Conservation (phyloP, 92 coral and sea anemone genomes). For the Metridium senile region DNA sequence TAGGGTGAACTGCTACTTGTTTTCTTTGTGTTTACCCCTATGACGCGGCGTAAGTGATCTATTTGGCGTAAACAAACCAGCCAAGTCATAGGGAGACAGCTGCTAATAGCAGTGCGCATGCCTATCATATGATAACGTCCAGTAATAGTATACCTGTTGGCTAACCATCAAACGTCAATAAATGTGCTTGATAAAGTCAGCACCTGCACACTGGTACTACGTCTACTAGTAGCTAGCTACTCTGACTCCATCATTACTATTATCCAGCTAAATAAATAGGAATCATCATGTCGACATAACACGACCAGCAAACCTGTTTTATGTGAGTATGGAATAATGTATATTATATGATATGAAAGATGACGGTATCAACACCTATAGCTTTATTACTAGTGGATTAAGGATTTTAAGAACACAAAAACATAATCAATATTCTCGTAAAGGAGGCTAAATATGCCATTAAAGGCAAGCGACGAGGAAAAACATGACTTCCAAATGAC, state of each 20-base stretch:
- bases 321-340: conserved; percentile 2
- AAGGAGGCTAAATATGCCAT: no score
- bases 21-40: no score
- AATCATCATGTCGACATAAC: neutral
- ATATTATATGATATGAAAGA: no score
- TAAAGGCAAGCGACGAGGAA: no score
- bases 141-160: conserved; percentile 50
- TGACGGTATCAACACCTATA: no score
- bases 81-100: neutral
- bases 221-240: no score
- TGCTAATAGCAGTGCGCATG: conserved; percentile 21
- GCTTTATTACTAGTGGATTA: no score
- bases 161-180: conserved; percentile 66
- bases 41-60: neutral
- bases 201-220: conserved; percentile 27
- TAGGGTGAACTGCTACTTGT: no score
- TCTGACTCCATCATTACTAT: no score
- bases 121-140: conserved; percentile 38
- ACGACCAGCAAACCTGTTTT: neutral
- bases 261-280: conserved; percentile 37
- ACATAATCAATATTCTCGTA: no score
- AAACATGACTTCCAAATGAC: no score
- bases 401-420: no score
- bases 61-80: neutral
- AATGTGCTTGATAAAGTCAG: conserved; percentile 44